Base-by-base conservation (phyloP, 2,888 invertebrate species). In the Cephus runcator region DNA sequence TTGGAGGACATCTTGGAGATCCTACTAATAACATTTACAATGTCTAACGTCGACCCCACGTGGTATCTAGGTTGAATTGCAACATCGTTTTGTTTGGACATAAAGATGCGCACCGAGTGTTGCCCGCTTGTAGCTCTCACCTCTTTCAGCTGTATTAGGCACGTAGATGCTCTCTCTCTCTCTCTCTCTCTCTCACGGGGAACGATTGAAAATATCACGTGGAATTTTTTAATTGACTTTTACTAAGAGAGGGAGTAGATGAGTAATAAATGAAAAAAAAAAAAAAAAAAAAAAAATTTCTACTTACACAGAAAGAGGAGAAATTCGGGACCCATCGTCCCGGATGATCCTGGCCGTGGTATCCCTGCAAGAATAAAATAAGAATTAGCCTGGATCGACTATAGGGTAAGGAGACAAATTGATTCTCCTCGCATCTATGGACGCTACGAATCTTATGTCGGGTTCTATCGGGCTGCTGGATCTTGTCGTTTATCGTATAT, bases 231-330 rank as follows among this genome's bases (percentile, higher is more conserved):
- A 40, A 40, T 40, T 40, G 40, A 40, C 40, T 40, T 15, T 40
- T 40, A 40, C 15, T 6, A 15, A 36, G 69, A 69, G 40, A 74
- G 23, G 69, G 34, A 71, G 36, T 23, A 15, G 31, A 56, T 40
- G 36, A 77, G 36, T 12, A 4, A 15, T 15, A 15, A 1, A 15
- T 36, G 12, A 4, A 4, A 4, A 33, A 4, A 35, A 73, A 12
- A n/a, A 73, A 12, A 4, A 4, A 4, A 33, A 4, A 35, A 73
- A 12, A n/a, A 73, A 12, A n/a, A 0, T 9, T 23, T 34, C 11
- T 87, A 90, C 90, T 90, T 85, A 90, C 90, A 89, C 69, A 90
- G 83, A 80, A 89, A 79, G 78, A 88, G 84, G 73, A 88, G 81
- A 76, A 87, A 81, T 77, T 83, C 86, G 81, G 87, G 85, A 81